Conservation (phyloP, 2,888 invertebrate species). For the Mycogona germanica region DNA sequence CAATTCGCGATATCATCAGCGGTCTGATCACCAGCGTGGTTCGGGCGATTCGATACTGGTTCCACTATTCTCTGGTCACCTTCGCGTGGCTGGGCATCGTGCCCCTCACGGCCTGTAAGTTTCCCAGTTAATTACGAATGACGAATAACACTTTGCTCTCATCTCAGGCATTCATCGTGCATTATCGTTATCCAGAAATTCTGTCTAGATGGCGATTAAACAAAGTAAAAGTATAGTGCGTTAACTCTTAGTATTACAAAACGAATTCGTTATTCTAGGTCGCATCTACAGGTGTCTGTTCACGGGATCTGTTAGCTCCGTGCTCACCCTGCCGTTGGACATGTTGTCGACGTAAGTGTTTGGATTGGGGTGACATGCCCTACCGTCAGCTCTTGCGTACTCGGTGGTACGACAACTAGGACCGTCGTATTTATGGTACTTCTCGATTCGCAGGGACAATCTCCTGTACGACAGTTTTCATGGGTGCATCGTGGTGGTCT, state of each 20-base stretch:
- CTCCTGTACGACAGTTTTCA: constrained; percentile 87
- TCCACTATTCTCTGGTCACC: constrained; percentile 93
- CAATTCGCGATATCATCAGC: constrained; percentile 79
- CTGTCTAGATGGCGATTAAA: too few relatives aligned
- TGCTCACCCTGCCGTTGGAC: constrained; percentile 74
- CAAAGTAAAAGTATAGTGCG: too few relatives aligned
- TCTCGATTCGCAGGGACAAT: constrained; percentile 71
- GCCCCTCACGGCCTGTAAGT: constrained; percentile 77
- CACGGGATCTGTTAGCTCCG: constrained; percentile 67
- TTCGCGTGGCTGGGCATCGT: constrained; percentile 96
- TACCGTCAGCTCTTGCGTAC: neutral
- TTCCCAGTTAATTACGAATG: neutral
- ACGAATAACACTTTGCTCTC: too few relatives aligned
- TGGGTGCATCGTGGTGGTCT: constrained; percentile 92
- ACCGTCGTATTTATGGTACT: too few relatives aligned
- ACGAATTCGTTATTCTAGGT: constrained; percentile 33
- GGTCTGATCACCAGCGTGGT: constrained; percentile 80
- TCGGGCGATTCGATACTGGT: constrained; percentile 90
- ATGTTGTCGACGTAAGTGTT: constrained; percentile 61
- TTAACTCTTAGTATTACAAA: too few relatives aligned
- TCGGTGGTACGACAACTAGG: neutral
- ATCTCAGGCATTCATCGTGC: neutral
- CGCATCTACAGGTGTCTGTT: constrained; percentile 89
- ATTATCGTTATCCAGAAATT: too few relatives aligned
- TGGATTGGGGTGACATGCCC: neutral